Percentiles rank a stretch among this genome's conserved stretches.
Conservation (phyloP, 2,797 vertebrate genomes). For the Macropodus opercularis region DNA sequence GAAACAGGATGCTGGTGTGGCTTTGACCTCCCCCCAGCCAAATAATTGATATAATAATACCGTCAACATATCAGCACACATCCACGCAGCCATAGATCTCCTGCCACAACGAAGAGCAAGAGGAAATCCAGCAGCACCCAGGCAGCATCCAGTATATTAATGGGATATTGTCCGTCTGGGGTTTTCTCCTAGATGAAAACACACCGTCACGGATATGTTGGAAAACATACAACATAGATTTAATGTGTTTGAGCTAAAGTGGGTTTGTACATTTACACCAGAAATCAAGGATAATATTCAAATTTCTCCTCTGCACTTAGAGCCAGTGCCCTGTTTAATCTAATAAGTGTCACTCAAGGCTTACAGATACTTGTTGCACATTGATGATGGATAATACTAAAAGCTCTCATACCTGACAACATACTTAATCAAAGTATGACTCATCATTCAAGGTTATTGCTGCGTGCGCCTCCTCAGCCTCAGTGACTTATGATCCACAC, state of each 20-base stretch:
- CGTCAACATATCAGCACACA: conserved; percentile 85
- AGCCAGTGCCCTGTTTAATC: conserved; percentile 4
- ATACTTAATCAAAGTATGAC: conserved; percentile 71
- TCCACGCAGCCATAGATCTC: conserved; percentile 79
- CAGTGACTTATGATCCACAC: conserved; percentile 72
- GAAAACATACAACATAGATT: conserved; percentile 29
- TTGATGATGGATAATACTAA: conserved; percentile 53
- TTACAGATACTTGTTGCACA: conserved; percentile 46
- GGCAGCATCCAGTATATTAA: conserved; percentile 53
- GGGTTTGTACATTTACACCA: conserved; percentile 16
- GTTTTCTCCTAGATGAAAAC: conserved; percentile 20
- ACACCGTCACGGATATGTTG: conserved; percentile 3
- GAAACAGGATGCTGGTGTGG: conserved; percentile 85
- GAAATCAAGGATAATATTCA: conserved; percentile 19
- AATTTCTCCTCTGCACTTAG: conserved; percentile 13
- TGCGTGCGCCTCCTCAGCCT: conserved; percentile 43
- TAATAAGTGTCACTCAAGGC: conserved; percentile 34
- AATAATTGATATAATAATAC: conserved; percentile 87
- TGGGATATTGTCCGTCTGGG: conserved; percentile 57
- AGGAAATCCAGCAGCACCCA: conserved; percentile 66
- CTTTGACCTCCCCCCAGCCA: conserved; percentile 82
- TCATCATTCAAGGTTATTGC: conserved; percentile 66
- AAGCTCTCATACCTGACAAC: conserved; percentile 52
- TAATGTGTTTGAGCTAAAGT: conserved; percentile 28
- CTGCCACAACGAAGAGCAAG: conserved; percentile 61